Base-by-base conservation (phyloP, 2,797 vertebrate species). In the Remorina albescens region DNA sequence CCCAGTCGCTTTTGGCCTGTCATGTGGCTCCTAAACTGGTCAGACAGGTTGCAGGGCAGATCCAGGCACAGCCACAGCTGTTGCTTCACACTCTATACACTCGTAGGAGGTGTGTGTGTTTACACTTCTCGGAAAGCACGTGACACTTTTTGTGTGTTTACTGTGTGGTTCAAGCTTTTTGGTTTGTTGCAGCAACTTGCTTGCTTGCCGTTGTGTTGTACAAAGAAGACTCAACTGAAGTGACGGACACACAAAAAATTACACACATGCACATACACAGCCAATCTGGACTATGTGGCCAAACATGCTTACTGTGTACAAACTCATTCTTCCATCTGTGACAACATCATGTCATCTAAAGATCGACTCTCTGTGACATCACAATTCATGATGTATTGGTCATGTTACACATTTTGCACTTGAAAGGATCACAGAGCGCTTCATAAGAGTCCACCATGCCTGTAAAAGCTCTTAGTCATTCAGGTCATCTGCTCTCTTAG, bases 21-120 rank as follows among this genome's bases (percentile, higher is more conserved):
- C 54, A 37, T 64, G 67, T 81, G 71, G 44, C 79, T 83, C 60
- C 36, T 67, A 86, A 93, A 94, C 94, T 86, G 86, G 94, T 90
- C 59, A 8, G 79, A 93, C 94, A 53, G 86, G 93, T 94, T 89
- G 66, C 69, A 53, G 80, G 50, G 67, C 75, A 83, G 25, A 85
- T 75, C 59, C 77, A 73, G 67, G 42, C 56, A 70, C 67, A 76
- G 63, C 59, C 37, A 13, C 66, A 66, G 69, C 63, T 70, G 57
- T 63, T 49, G 16, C 63, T 23, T 25, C 53, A n/a, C 74, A 39
- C n/a, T 71, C 8, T 62, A 71, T 58, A 36, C 26, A 46, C 59
- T 71, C 25, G 62, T 18, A 2, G 54, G 54, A 8, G 12, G 36
- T 44, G 63, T 63, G 57, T 67, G 58, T 86, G 67, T 82, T 87